Base-by-base conservation (phyloP, 2,888 invertebrate genomes). In the Chromoteleia sp. region DNA sequence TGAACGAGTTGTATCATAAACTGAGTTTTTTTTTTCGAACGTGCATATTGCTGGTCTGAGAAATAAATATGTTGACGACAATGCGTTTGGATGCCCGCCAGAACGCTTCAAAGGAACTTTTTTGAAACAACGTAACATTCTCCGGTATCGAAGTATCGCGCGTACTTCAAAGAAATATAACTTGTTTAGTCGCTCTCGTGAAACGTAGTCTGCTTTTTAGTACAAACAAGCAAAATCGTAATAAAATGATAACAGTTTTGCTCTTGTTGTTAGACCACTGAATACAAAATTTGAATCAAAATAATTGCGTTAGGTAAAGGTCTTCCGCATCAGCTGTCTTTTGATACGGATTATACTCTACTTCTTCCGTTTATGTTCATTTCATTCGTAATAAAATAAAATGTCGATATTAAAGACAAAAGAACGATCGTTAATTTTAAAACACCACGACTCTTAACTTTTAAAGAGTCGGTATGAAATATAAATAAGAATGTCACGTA, bases 51-150 rank as follows among this genome's bases (percentile, higher is more conserved):
- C 80, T 74, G 75, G 45, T 83, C 67, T 65, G 54, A 71, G 83
- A 82, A 85, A 83, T 84, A 84, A 75, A 58, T 67, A 67, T 67
- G 56, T 58, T 79, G 41, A 65, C 81, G 84, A 73, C 56, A 71
- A 70, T 30, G 54, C 70, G 41, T 41, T 71, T 86, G 86, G 85
- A 80, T 2, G 10, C 0, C 12, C n/a, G 85, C 86, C 86, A 87
- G 71, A n/a, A 48, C 43, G 77, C 65, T 77, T 83, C 84, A 76
- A 84, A 84, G 79, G 71, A 76, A 77, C 50, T 63, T 63, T 67
- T 30, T 61, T 75, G 50, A 79, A 79, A 70, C 70, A 77, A 81
- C 67, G 67, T 81, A 82, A 61, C 48, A 25, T 59, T 71, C 14
- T 30, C n/a, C 15, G 45, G n/a, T 45, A 48, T 63, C 21, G 48